phyloP scores from a whole-genome alignment of 2,113 vertebrate species.

The Narcine bancroftii region DNA sequence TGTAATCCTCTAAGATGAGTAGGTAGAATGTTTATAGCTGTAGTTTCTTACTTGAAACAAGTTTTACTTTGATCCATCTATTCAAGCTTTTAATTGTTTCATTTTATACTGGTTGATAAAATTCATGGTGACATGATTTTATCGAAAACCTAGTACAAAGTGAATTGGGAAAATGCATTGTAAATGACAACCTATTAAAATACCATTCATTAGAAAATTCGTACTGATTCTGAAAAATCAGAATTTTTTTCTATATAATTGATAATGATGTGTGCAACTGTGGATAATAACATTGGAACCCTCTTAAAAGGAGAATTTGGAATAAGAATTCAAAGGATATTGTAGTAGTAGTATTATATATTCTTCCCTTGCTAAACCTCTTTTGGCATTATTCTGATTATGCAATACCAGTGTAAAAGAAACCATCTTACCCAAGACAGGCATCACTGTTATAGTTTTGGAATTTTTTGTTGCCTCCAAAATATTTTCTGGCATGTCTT shows the following conservation, averaged over 20 bases:
- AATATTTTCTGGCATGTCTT: constrained; percentile 65
- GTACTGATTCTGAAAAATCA: not conserved
- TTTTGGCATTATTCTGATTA: not conserved
- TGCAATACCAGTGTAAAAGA: not conserved
- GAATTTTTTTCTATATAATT: no score
- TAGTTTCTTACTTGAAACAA: no score
- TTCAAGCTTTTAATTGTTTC: not conserved
- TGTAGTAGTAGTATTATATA: not conserved
- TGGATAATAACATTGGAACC: not conserved
- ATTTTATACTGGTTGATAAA: not conserved
- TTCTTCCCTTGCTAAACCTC: not conserved
- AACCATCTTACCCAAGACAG: constrained; percentile 65
- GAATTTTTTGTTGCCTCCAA: constrained; percentile 53
- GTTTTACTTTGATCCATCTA: not conserved
- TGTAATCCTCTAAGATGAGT: not conserved
- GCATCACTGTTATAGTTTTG: constrained; percentile 71
- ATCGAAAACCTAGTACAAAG: not conserved
- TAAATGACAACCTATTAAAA: no score
- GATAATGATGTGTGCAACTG: not conserved
- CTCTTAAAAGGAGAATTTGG: not conserved
- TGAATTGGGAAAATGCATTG: not conserved
- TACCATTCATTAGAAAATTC: not conserved
- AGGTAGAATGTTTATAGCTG: not conserved
- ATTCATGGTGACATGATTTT: not conserved
- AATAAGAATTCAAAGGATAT: not conserved